Percentiles rank a stretch among this genome's conserved stretches.
phyloP scores from a whole-genome alignment of 2,888 invertebrate species.

The Leucophenga montana region DNA sequence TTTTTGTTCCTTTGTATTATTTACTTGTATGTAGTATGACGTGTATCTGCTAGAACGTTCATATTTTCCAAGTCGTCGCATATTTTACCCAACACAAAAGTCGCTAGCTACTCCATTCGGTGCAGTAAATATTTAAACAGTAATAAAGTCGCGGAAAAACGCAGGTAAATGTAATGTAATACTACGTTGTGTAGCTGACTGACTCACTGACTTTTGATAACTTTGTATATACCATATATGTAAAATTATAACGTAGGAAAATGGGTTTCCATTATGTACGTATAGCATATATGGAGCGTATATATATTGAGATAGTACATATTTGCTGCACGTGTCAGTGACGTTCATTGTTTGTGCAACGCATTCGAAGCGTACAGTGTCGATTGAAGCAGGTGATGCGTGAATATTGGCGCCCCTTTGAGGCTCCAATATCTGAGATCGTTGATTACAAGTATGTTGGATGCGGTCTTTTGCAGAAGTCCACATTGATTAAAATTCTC shows the following conservation, averaged over 20 bases:
- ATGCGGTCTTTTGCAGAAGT: no score
- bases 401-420: no score
- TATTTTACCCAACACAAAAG: not conserved
- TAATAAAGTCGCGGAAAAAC: slow-evolving; percentile 63
- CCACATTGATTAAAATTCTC: no score
- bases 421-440: no score
- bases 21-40: slow-evolving; percentile 1
- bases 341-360: no score
- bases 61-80: slow-evolving; percentile 18
- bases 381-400: no score
- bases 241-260: not conserved
- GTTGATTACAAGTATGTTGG: no score
- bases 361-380: no score
- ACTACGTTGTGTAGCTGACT: not conserved
- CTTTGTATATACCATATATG: not conserved
- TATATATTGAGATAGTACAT: no score
- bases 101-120: not conserved
- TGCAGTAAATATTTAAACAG: slow-evolving; percentile 64
- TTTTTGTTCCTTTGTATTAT: not conserved
- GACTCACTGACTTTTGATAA: slow-evolving; percentile 5
- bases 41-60: slow-evolving; percentile 30
- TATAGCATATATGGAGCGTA: not conserved
- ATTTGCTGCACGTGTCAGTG: slow-evolving; percentile 6
- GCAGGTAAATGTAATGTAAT: slow-evolving; percentile 13
- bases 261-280: not conserved